A percentile compares a stretch with the other conserved stretches of the same genome.
Conservation (phyloP, 2,113 vertebrate species). For the Chloropsis hardwickii region DNA sequence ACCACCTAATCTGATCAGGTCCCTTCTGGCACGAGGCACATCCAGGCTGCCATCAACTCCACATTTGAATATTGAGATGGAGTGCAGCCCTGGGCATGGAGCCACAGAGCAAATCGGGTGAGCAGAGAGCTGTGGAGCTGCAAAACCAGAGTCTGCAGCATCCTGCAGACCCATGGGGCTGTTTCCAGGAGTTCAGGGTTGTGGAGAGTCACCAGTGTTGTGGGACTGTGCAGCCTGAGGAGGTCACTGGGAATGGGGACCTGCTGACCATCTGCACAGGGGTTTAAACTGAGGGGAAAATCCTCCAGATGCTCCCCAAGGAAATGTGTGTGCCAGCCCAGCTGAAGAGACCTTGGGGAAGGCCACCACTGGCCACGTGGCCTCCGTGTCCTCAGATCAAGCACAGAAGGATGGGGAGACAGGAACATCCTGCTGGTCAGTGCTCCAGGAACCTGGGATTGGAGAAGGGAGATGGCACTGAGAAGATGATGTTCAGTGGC, state of each 20-base stretch:
- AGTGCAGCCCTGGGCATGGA: not conserved
- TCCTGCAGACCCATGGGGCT: not conserved
- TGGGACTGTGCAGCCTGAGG: rapidly evolving
- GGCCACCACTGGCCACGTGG: not conserved
- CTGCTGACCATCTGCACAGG: not conserved
- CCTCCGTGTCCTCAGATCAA: not conserved
- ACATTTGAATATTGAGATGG: not conserved
- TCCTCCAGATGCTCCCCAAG: not conserved
- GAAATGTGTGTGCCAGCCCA: not conserved
- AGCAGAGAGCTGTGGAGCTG: not conserved
- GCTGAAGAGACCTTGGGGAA: not conserved
- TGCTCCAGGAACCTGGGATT: not conserved
- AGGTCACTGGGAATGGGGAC: not conserved
- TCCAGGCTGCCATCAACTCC: not conserved
- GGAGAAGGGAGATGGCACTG: not conserved
- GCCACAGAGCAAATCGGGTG: not conserved
- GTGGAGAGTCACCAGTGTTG: not conserved
- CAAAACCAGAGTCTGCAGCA: not conserved
- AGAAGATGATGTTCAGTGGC: not conserved
- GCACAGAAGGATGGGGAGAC: not conserved
- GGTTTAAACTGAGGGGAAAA: not conserved
- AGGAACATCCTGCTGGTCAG: not conserved
- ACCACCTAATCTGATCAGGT: constrained; percentile 45
- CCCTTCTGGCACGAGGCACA: not conserved
- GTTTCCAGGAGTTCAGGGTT: not conserved